Evolutionary conservation across 2,888 invertebrate genomes (phyloP), one percentile per base, ranked within the genome.

Genomic region (Cephus pygmeus): DNA sequence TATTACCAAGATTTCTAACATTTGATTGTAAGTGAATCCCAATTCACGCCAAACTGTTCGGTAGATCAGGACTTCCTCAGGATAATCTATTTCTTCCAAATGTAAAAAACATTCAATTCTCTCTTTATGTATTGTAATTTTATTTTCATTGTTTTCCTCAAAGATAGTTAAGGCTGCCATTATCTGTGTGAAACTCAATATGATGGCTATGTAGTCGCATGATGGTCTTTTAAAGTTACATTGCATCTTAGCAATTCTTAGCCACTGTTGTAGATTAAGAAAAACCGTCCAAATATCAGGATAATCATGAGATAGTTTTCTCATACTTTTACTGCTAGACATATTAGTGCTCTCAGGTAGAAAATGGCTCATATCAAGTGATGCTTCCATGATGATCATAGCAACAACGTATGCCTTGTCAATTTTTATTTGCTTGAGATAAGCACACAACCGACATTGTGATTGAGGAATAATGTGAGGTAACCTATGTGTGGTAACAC

Each of bases 21-120:
- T 71, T 71, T 71, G 71, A 23, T 71, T 33, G 9, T 71, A 71
- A 71, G 71, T 71, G 15, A 34, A 71, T 71, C 71, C 71, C 12
- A 71, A 71, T 71, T 71, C 71, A 71, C 71, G 71, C 71, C 71
- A 71, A 71, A 71, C 33, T 31, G 71, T 71, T 71, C 71, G 31
- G 12, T 71, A 34, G 9, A 34, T 34, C 34, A 34, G 15, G 12
- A 71, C 34, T 71, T 71, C 33, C 71, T 31, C 34, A 31, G 31
- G 12, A 71, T 71, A 31, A 12, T 33, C 71, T 71, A 71, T 31
- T 33, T 34, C 71, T 31, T 71, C 71, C 71, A 71, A 71, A 9
- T 71, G 71, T 71, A 33, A 12, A 23, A 71, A 71, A 12, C 34
- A 33, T 71, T 71, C 71, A 23, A 71, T 71, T 33, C 71, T 31